Conservation (phyloP, 2,797 vertebrate species). For the Linurgus olivaceus region DNA sequence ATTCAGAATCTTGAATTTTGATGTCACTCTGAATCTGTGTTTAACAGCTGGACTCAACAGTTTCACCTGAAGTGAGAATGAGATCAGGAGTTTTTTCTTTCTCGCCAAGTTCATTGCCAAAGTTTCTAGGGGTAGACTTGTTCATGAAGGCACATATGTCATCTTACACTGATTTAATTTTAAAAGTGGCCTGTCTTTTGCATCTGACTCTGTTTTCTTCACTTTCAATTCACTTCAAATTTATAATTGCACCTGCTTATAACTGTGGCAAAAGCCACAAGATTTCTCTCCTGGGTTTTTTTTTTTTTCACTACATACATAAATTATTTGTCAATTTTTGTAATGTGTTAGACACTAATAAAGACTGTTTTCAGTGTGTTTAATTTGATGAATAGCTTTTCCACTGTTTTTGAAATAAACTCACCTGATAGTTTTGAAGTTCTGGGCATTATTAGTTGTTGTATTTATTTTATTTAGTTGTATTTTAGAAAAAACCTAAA, state of each 20-base stretch:
- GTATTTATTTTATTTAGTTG: too few relatives aligned
- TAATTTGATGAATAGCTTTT: neutral
- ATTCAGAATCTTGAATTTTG: neutral
- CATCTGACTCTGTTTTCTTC: neutral
- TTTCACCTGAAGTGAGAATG: conserved; percentile 4
- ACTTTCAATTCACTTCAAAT: neutral
- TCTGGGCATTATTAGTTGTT: neutral
- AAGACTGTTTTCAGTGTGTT: neutral
- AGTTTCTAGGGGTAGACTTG: neutral
- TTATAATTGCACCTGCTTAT: neutral
- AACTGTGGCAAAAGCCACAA: neutral
- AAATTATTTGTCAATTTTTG: neutral
- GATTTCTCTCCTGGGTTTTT: neutral
- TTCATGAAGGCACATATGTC: neutral
- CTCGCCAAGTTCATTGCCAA: neutral
- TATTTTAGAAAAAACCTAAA: neutral
- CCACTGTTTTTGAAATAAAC: neutral
- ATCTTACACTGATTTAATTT: neutral
- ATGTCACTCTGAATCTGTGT: neutral
- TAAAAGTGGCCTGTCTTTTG: neutral
- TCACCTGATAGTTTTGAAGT: neutral
- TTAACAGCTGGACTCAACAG: neutral
- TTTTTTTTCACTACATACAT: neutral
- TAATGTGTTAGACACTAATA: neutral
- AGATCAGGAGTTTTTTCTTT: neutral